These are phyloP conservation scores for Gobio occitaniae DNA, from an alignment of 2,797 vertebrate species.

Conservation along the genomic window DNA sequence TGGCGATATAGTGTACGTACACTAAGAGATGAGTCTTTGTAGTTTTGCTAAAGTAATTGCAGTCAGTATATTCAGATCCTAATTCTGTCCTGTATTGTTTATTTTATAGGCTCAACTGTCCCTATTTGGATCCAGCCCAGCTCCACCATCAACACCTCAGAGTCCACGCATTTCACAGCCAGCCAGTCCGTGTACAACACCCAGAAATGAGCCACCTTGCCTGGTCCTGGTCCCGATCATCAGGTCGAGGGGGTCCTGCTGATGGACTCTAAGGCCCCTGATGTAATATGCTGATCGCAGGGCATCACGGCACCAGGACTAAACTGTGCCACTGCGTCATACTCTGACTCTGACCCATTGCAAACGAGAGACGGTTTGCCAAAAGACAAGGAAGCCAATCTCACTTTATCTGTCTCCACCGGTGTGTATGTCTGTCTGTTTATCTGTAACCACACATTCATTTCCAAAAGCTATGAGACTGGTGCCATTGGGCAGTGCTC, in stretches of 20 bases:
- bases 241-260: conserved; percentile 39
- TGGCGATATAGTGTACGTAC: too few species aligned
- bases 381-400: conserved; percentile 49
- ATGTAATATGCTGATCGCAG: conserved; percentile 2
- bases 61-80: neutral
- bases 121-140: conserved; percentile 71
- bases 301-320: conserved; percentile 22
- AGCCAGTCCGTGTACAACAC: conserved; percentile 63
- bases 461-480: conserved; percentile 16
- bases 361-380: conserved; percentile 31
- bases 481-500: conserved; percentile 24
- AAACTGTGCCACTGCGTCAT: conserved; percentile 50
- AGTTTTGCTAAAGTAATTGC: neutral
- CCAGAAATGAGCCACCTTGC: conserved; percentile 54
- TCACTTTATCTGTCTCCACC: conserved; percentile 22
- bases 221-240: conserved; percentile 31
- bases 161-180: conserved; percentile 68
- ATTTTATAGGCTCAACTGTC: conserved; percentile 62
- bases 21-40: too few species aligned
- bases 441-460: conserved; percentile 13
- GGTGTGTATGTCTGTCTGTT: conserved; percentile 34
- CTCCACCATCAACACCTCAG: conserved; percentile 66
- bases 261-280: conserved; percentile 46
- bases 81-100: neutral
- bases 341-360: conserved; percentile 54